A percentile compares a stretch with the other conserved stretches of the same genome.
Conservation (phyloP, 1,140 invertebrate genomes). For the Dufourea novaeangliae region DNA sequence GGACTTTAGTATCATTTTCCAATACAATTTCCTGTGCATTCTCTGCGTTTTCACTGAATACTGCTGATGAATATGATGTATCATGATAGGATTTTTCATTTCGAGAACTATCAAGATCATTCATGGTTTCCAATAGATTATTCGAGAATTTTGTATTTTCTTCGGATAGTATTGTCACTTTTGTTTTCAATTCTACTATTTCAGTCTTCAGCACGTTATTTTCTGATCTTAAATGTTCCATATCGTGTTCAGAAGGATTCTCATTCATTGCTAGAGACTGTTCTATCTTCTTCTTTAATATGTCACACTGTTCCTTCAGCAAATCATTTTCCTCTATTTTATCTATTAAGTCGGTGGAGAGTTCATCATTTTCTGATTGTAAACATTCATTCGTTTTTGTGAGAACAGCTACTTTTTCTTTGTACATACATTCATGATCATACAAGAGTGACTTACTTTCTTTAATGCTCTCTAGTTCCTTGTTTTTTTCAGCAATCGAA, state of each 20-base stretch:
- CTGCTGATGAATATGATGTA: conserved; percentile 30
- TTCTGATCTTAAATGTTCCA: conserved; percentile 29
- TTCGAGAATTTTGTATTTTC: conserved; percentile 51
- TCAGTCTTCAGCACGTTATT: conserved; percentile 52
- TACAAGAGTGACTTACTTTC: conserved; percentile 60
- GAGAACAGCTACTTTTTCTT: conserved; percentile 39
- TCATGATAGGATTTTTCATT: conserved; percentile 30
- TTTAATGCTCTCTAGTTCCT: conserved; percentile 51
- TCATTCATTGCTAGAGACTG: conserved; percentile 17
- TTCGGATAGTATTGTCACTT: conserved; percentile 29
- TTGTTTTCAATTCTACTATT: conserved; percentile 46
- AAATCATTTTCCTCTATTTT: conserved; percentile 55
- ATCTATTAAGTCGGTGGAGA: conserved; percentile 55
- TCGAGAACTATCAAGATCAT: not conserved
- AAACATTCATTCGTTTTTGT: conserved; percentile 40
- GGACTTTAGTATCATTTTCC: conserved; percentile 28
- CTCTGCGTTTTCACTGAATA: conserved; percentile 31
- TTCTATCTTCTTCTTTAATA: conserved; percentile 41
- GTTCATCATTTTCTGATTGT: conserved; percentile 35
- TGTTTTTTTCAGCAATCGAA: conserved; percentile 58
- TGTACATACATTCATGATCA: conserved; percentile 47
- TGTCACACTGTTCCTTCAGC: conserved; percentile 31
- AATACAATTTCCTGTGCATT: conserved; percentile 42
- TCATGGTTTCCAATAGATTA: conserved; percentile 9
- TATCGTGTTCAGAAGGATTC: conserved; percentile 23